A percentile compares a stretch with the other conserved stretches of the same genome.
These are phyloP conservation scores for Ptilodon capucinus DNA, from an alignment of 2,888 invertebrate genomes.

Conservation along the genomic window DNA sequence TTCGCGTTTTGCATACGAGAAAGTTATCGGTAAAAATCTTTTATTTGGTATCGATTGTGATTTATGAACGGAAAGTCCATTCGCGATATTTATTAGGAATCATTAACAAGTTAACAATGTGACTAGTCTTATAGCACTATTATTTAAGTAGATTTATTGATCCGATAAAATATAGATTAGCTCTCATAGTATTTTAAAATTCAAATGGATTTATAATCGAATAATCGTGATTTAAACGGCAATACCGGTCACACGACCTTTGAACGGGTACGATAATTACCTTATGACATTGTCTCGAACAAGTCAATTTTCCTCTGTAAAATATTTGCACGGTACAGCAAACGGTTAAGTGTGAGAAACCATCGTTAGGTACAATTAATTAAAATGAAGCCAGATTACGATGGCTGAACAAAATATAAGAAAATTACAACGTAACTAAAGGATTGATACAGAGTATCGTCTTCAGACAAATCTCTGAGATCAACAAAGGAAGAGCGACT, in stretches of 20 bases:
- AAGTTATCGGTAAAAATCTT: conserved; percentile 46
- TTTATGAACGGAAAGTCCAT: conserved; percentile 55
- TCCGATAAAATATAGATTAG: not conserved
- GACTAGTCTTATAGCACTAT: not conserved
- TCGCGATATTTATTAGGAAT: conserved; percentile 27
- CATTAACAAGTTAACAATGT: conserved; percentile 17
- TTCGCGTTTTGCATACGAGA: conserved; percentile 63
- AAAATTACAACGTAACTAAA: conserved; percentile 37
- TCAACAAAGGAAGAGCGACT: conserved; percentile 26
- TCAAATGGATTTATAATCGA: not conserved
- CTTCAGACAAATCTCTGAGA: conserved; percentile 47
- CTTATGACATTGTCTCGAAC: conserved; percentile 17
- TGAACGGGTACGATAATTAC: conserved; percentile 11
- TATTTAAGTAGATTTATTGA: not conserved
- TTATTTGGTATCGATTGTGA: conserved; percentile 39
- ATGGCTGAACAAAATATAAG: conserved; percentile 43
- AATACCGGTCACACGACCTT: conserved; percentile 3
- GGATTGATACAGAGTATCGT: conserved; percentile 49
- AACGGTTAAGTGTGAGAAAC: conserved; percentile 26
- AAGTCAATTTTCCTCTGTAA: conserved; percentile 15
- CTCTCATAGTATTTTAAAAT: not conserved
- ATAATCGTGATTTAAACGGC: not conserved
- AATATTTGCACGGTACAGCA: conserved; percentile 11
- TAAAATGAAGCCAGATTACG: conserved; percentile 40
- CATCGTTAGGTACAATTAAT: conserved; percentile 21